phyloP scores from a whole-genome alignment of 2,797 vertebrate genomes.

The Tapirus indicus region DNA sequence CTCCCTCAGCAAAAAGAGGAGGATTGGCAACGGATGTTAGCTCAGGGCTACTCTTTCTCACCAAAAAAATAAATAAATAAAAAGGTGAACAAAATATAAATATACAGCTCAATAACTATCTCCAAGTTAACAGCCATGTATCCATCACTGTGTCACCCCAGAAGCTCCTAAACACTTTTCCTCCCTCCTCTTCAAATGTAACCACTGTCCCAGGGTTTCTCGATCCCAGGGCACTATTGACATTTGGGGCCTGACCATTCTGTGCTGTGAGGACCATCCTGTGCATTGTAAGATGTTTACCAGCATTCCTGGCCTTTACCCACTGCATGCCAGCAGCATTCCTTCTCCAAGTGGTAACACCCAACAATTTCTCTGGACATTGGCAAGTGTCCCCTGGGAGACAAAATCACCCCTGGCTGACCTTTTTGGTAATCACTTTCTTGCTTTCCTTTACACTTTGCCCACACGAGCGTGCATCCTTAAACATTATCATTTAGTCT shows the following conservation, averaged over 20 bases:
- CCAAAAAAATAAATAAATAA: not conserved
- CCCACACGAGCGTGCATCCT: not conserved
- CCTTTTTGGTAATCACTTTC: not conserved
- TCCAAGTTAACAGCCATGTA: not conserved
- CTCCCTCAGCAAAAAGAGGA: too few relatives aligned
- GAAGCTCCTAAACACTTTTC: not conserved
- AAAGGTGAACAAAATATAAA: not conserved
- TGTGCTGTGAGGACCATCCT: not conserved
- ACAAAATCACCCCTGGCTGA: not conserved
- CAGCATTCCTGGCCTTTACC: not conserved
- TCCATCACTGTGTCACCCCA: too few relatives aligned
- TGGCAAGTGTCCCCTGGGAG: not conserved
- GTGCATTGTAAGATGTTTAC: not conserved
- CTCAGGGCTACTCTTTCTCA: too few relatives aligned
- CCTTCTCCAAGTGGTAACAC: not conserved
- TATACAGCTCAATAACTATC: not conserved
- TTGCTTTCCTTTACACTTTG: not conserved
- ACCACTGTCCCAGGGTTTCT: not conserved
- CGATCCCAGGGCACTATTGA: not conserved
- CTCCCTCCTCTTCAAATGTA: not conserved
- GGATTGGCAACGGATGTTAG: too few relatives aligned
- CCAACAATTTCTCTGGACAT: not conserved
- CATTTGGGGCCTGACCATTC: not conserved
- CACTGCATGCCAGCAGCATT: not conserved
- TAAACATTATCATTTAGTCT: not conserved